Evolutionary conservation across 2,113 vertebrate genomes (phyloP).

Genomic region (Quiscalus mexicanus): DNA sequence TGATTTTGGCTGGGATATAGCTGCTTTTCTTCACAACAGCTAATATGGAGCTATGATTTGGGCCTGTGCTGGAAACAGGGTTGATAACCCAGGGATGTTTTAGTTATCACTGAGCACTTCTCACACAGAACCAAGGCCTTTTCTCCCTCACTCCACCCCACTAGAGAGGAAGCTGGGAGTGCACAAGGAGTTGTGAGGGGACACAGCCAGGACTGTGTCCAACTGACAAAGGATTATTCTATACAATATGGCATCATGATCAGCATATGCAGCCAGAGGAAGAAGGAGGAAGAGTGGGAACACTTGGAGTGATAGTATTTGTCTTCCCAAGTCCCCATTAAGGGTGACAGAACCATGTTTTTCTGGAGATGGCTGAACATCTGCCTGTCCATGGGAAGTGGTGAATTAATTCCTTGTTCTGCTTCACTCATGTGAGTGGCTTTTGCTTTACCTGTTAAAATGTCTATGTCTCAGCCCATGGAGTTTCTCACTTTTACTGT

Average conservation of each 20-base stretch:
- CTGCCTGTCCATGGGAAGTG: not conserved
- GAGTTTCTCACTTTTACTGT: not conserved
- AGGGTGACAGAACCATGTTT: not conserved
- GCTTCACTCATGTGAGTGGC: not conserved
- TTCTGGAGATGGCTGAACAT: not conserved
- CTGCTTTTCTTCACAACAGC: not conserved
- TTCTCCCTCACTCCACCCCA: not conserved
- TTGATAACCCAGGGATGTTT: not conserved
- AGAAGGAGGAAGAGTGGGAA: not conserved
- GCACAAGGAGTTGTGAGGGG: not conserved
- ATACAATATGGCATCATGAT: not conserved
- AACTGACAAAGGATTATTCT: not conserved
- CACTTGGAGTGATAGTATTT: not conserved
- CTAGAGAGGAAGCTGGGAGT: not conserved
- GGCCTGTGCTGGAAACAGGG: not conserved
- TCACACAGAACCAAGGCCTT: not conserved
- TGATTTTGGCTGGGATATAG: not conserved
- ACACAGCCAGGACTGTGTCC: not conserved
- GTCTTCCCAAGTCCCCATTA: not conserved
- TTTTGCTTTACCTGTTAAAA: not conserved
- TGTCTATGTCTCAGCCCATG: not conserved
- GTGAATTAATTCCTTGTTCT: not conserved
- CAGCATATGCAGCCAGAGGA: not conserved
- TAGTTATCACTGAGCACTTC: not conserved
- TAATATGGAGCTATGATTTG: rapidly evolving